Conservation (phyloP, 2,888 invertebrate genomes). For the Apamea epomidion region DNA sequence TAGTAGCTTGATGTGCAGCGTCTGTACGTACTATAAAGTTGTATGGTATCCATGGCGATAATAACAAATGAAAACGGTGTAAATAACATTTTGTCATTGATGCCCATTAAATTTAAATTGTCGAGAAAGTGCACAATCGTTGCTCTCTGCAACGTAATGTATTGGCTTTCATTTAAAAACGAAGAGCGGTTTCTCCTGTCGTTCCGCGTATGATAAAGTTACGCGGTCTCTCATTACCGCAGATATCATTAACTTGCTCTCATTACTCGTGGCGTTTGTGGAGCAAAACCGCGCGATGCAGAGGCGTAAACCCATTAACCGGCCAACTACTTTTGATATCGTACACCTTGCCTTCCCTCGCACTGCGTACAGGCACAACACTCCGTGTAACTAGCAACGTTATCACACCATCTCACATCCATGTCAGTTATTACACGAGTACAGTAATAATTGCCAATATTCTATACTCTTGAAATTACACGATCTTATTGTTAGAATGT, state of each 20-base stretch:
- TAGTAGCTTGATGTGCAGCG: too few species aligned
- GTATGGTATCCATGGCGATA: slow-evolving; percentile 15
- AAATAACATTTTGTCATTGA: slow-evolving; percentile 70
- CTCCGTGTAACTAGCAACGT: slow-evolving; percentile 54
- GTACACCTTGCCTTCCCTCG: slow-evolving; percentile 57
- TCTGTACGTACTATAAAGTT: background rate
- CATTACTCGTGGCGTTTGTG: slow-evolving; percentile 76
- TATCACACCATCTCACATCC: slow-evolving; percentile 57
- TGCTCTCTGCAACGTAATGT: slow-evolving; percentile 76
- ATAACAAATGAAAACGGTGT: slow-evolving; percentile 50
- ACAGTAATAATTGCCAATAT: slow-evolving; percentile 63
- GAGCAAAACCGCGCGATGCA: slow-evolving; percentile 69
- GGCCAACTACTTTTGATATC: slow-evolving; percentile 66
- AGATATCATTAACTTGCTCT: slow-evolving; percentile 81
- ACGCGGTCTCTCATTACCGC: slow-evolving; percentile 82
- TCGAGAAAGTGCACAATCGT: slow-evolving; percentile 81
- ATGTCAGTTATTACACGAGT: slow-evolving; percentile 57
- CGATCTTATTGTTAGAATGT: slow-evolving; percentile 56
- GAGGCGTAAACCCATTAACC: slow-evolving; percentile 66
- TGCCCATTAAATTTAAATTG: slow-evolving; percentile 76
- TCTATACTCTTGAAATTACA: slow-evolving; percentile 50
- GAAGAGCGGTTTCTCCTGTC: slow-evolving; percentile 84
- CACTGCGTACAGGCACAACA: slow-evolving; percentile 53
- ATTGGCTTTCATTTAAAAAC: slow-evolving; percentile 86
- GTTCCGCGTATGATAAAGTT: slow-evolving; percentile 85